Evolutionary conservation across 1,140 invertebrate genomes (phyloP).

Genomic region (Lasioglossum albipes): DNA sequence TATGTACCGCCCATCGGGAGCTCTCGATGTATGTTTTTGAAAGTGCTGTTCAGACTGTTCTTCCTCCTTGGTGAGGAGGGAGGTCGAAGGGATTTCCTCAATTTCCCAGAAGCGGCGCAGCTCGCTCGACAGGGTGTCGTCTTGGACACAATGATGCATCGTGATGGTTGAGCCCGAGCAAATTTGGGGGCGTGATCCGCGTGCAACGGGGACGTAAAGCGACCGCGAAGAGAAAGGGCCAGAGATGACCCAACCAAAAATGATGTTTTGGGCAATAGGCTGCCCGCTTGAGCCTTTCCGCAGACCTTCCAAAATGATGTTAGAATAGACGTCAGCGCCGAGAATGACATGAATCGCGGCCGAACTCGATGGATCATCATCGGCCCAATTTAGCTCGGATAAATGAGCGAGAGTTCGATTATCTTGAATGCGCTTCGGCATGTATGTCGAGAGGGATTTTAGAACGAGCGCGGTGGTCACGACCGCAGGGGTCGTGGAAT

Average conservation of each 20-base stretch:
- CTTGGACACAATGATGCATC: not conserved
- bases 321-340: not conserved
- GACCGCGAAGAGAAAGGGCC: not conserved
- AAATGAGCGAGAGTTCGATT: not conserved
- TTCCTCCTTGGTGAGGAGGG: not conserved
- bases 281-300: not conserved
- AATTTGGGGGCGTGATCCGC: too few relatives aligned
- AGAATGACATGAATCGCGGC: not conserved
- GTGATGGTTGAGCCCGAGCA: too few relatives aligned
- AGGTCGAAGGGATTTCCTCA: not conserved
- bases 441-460: not conserved
- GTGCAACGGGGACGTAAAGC: not conserved
- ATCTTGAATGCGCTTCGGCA: not conserved
- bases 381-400: not conserved
- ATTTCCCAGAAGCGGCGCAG: slow-evolving; percentile 3
- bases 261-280: not conserved
- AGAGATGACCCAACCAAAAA: slow-evolving; percentile 14
- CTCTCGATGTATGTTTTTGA: not conserved
- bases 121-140: not conserved
- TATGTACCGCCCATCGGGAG: not conserved
- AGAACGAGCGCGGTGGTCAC: too few relatives aligned
- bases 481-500: too few relatives aligned
- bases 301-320: not conserved
- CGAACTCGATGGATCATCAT: not conserved
- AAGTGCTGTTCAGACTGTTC: not conserved